Percentiles rank a stretch among this genome's conserved stretches.
Conservation (phyloP, 1,140 invertebrate genomes). For the Copidosoma floridanum region DNA sequence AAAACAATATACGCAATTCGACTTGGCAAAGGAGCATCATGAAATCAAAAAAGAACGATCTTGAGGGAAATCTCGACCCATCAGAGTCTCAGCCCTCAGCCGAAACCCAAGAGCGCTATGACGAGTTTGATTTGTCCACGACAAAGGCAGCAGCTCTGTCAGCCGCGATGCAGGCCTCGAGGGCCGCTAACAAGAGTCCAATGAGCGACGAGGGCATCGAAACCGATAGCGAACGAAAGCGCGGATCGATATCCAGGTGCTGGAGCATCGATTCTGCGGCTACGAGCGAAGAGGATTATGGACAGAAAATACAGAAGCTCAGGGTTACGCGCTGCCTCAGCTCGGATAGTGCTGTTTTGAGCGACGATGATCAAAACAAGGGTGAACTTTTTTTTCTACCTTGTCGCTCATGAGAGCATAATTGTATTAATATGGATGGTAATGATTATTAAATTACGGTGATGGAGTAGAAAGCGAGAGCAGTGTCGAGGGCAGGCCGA, state of each 20-base stretch:
- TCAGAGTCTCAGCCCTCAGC: no score
- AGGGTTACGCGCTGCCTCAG: conserved; percentile 55
- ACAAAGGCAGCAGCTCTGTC: conserved; percentile 18
- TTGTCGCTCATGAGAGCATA: no score
- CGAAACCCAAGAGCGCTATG: conserved; percentile 45
- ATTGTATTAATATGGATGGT: not conserved
- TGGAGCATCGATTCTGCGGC: conserved; percentile 48
- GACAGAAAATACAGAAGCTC: conserved; percentile 33
- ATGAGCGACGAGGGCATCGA: conserved; percentile 51
- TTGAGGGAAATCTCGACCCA: no score
- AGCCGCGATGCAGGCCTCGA: not conserved
- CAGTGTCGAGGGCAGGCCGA: conserved; percentile 51
- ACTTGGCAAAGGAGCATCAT: no score
- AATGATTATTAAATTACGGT: conserved; percentile 22
- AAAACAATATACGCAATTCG: no score
- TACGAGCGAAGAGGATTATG: conserved; percentile 42
- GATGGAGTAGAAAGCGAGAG: conserved; percentile 54
- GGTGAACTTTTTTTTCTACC: conserved; percentile 31
- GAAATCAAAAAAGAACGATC: no score
- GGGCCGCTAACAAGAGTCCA: conserved; percentile 38
- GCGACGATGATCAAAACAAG: conserved; percentile 56
- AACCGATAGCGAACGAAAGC: conserved; percentile 37
- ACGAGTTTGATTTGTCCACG: conserved; percentile 41
- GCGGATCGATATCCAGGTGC: conserved; percentile 33
- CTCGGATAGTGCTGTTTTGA: conserved; percentile 59